Percentiles rank a stretch among this genome's conserved stretches.
phyloP scores from a whole-genome alignment of 1,140 invertebrate species.

The Drosophila ambigua region DNA sequence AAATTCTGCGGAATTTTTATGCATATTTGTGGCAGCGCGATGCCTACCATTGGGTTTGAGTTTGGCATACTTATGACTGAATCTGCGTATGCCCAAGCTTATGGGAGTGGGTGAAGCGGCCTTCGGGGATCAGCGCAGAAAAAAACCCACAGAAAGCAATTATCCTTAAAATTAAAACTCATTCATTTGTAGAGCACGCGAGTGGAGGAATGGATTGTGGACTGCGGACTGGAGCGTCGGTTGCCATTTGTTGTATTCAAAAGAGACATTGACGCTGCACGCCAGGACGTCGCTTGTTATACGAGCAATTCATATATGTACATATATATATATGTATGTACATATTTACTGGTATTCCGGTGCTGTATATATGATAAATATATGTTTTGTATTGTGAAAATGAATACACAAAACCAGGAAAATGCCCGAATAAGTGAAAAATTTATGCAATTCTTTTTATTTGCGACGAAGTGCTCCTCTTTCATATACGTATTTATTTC shows the following conservation, averaged over 20 bases:
- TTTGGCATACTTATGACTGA: background rate
- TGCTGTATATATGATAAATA: conserved; percentile 20
- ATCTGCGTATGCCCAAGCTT: background rate
- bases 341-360: conserved; percentile 11
- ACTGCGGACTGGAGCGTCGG: background rate
- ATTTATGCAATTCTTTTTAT: conserved; percentile 65
- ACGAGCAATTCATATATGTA: conserved; percentile 17
- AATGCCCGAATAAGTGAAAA: conserved; percentile 72
- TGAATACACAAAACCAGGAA: conserved; percentile 65
- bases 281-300: conserved; percentile 50
- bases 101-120: background rate
- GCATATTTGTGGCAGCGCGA: too few relatives aligned
- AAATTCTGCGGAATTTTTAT: too few relatives aligned
- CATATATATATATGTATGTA: conserved; percentile 4
- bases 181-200: conserved; percentile 59
- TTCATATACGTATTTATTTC: too few relatives aligned
- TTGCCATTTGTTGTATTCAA: conserved; percentile 53
- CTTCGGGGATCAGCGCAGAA: conserved; percentile 15
- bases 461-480: too few relatives aligned
- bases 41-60: too few relatives aligned
- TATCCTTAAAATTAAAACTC: conserved; percentile 82
- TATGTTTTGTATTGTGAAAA: conserved; percentile 38
- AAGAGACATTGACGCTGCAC: conserved; percentile 44
- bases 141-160: conserved; percentile 74
- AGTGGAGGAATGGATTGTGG: background rate